phyloP scores from a whole-genome alignment of 2,113 vertebrate species.

The Xenotilapia longispinis region DNA sequence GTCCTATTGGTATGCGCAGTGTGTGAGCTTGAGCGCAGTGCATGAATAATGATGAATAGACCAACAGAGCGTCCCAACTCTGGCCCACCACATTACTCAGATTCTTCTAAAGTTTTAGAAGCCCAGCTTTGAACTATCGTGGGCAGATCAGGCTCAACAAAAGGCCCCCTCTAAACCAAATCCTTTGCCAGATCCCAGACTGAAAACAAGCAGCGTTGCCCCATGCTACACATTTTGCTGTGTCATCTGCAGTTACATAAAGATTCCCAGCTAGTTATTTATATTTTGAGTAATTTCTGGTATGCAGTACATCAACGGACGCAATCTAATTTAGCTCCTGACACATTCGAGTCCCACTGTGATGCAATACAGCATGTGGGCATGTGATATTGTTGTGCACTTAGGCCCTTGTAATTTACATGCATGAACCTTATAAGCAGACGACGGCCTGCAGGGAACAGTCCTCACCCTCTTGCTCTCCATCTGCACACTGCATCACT shows the following conservation, averaged over 20 bases:
- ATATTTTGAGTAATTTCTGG: neutral
- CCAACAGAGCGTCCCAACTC: constrained; percentile 4
- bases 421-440: constrained; percentile 17
- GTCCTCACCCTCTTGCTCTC: constrained; percentile 58
- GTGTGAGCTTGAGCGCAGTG: neutral
- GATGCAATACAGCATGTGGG: neutral
- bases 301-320: neutral
- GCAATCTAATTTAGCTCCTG: neutral
- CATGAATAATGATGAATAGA: constrained; percentile 37
- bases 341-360: neutral
- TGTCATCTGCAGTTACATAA: constrained; percentile 3
- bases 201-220: constrained; percentile 10
- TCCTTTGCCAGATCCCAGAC: constrained; percentile 13
- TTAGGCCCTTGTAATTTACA: neutral
- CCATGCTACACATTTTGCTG: constrained; percentile 25
- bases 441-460: constrained; percentile 60
- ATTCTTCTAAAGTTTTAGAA: constrained; percentile 46
- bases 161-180: constrained; percentile 21
- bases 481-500: constrained; percentile 64
- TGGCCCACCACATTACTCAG: constrained; percentile 21
- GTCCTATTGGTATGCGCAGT: constrained; percentile 44
- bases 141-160: constrained; percentile 40
- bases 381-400: constrained; percentile 8
- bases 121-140: constrained; percentile 11
- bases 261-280: neutral